Conservation (phyloP, 2,797 vertebrate species). For the Galago senegalensis region DNA sequence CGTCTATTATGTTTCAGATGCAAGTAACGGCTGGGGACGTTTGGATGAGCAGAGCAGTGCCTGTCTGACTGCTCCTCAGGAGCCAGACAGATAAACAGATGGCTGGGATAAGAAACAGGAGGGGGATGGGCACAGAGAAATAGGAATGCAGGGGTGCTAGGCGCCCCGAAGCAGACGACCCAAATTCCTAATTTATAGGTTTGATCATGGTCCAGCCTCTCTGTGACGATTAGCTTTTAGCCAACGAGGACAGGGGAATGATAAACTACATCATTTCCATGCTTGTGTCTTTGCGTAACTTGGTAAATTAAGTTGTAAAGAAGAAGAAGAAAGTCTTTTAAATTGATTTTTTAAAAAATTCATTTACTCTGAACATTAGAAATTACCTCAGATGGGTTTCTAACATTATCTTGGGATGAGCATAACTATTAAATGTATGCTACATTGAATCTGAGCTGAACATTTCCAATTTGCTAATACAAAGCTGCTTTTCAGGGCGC, state of each 20-base stretch:
- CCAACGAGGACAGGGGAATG: not conserved
- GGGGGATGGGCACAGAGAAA: not conserved
- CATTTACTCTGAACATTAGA: slow-evolving; percentile 12
- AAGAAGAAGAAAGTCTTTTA: not conserved
- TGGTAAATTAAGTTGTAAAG: not conserved
- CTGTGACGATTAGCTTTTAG: not conserved
- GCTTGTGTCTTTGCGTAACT: not conserved
- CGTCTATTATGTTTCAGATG: not conserved
- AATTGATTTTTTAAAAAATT: not conserved
- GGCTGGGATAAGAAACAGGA: not conserved
- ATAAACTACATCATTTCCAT: not conserved
- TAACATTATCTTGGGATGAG: not conserved
- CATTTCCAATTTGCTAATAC: not conserved
- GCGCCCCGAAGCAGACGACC: not conserved
- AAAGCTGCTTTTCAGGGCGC: not conserved
- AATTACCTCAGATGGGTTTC: not conserved
- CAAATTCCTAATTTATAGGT: not conserved
- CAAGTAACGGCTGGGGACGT: not conserved
- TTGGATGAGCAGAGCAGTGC: not conserved
- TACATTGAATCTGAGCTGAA: not conserved
- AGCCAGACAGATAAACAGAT: not conserved
- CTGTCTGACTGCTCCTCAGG: not conserved
- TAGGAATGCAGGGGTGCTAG: not conserved
- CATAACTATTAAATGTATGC: not conserved
- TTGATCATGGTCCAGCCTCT: not conserved